Evolutionary conservation across 2,888 invertebrate genomes (phyloP), one percentile per base, ranked within the genome.

Genomic region (Apomyelois bistriatella): DNA sequence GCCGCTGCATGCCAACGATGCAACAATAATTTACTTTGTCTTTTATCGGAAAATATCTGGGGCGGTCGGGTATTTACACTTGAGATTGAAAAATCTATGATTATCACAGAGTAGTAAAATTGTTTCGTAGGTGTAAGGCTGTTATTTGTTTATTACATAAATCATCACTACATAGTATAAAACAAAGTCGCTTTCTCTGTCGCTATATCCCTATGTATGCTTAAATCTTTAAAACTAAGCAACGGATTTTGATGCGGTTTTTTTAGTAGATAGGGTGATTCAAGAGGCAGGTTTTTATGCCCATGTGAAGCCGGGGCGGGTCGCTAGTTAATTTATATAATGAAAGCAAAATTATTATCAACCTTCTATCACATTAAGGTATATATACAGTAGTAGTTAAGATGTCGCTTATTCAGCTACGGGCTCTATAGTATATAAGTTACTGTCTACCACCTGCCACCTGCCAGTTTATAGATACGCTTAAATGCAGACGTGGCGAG

Each of bases 1-100:
- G 32, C 15, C 46, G 46, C 13, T 46, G 46, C 30, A 46, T 46
- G 32, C 46, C 46, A 46, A 46, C 46, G 30, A 46, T 46, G 46
- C 46, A 46, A 15, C 41, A 4, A 13, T 38, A 12, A 38, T n/a
- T 41, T 46, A 46, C 46, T 46, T 46, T 46, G 46, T 46, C 30
- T 15, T 13, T 46, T 46, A 30, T 46, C 46, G 8, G 30, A 32
- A 46, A 32, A 46, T 32, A 46, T 13, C 30, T 15, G 30, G 13
- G 22, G 2, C 22, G 6, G 3, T 3, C 15, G 30, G 28, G 7
- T 9, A 9, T 32, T 32, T 32, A 46, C 13, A 30, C 13, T 32
- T 32, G 13, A 30, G 9, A 30, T 32, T 12, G 42, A 42, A 42
- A 42, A 42, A n/a, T 42, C 22, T 42, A 7, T 42, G n/a, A 8